A percentile compares a stretch with the other conserved stretches of the same genome.
These are phyloP conservation scores for Hirundichthys speculiger DNA, from an alignment of 2,113 vertebrate genomes.

Conservation along the genomic window DNA sequence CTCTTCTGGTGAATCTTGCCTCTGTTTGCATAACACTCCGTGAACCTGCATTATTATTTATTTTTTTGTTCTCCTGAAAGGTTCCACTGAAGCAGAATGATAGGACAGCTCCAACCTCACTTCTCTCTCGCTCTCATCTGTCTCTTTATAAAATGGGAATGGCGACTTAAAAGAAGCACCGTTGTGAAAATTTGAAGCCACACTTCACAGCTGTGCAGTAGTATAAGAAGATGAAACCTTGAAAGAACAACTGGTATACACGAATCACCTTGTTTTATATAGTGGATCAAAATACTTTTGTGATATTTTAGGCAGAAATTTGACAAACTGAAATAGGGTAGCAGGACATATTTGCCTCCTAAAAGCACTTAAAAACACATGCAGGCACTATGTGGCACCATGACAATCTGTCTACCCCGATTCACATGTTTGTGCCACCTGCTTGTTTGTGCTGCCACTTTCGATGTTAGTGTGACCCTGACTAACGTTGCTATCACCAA, in stretches of 20 bases:
- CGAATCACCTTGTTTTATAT: slow-evolving; percentile 18
- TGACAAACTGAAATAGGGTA: neutral
- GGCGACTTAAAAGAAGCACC: slow-evolving; percentile 26
- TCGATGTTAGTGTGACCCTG: slow-evolving; percentile 50
- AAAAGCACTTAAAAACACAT: neutral
- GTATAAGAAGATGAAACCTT: neutral
- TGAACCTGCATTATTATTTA: slow-evolving; percentile 33
- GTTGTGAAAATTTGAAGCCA: slow-evolving; percentile 34
- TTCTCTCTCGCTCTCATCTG: slow-evolving; percentile 10
- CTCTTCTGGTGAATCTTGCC: slow-evolving; percentile 46
- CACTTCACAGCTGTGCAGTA: slow-evolving; percentile 19
- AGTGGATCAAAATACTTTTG: neutral
- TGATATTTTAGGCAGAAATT: slow-evolving; percentile 10
- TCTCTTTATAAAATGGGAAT: slow-evolving; percentile 15
- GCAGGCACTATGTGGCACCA: neutral
- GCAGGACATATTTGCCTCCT: neutral
- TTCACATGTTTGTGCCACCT: slow-evolving; percentile 55
- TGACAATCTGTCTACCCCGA: slow-evolving; percentile 17
- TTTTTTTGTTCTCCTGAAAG: slow-evolving; percentile 52
- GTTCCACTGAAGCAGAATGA: slow-evolving; percentile 55
- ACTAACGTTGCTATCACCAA: slow-evolving; percentile 44
- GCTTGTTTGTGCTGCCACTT: slow-evolving; percentile 53
- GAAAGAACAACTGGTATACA: slow-evolving; percentile 25
- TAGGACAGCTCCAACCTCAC: slow-evolving; percentile 26
- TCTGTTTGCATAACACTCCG: slow-evolving; percentile 50